Evolutionary conservation across 2,797 vertebrate genomes (phyloP).

Genomic region (Tokudaia muenninki): DNA sequence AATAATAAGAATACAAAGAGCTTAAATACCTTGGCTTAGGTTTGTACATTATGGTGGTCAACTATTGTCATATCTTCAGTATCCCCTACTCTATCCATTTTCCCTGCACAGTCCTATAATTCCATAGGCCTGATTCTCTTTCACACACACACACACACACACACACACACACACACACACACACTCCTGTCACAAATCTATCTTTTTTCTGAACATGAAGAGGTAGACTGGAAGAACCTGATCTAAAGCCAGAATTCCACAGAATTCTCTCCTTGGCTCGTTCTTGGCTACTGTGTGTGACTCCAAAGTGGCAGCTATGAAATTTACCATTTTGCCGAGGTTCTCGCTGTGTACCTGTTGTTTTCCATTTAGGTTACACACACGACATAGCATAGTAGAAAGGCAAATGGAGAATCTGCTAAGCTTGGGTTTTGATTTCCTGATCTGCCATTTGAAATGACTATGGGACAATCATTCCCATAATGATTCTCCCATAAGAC

Average conservation of each 20-base stretch:
- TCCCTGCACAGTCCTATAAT: background rate
- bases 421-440: slow-evolving; percentile 15
- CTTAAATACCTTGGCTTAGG: background rate
- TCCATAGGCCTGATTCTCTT: background rate
- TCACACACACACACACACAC: background rate
- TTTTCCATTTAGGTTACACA: background rate
- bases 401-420: background rate
- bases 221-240: background rate
- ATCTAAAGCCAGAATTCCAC: background rate
- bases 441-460: background rate
- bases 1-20: background rate
- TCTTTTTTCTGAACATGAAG: background rate
- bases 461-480: background rate
- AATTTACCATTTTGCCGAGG: background rate
- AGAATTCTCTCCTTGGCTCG: background rate
- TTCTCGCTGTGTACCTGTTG: background rate
- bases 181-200: background rate
- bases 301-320: background rate
- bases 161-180: background rate
- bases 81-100: background rate
- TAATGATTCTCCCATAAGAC: background rate
- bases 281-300: background rate
- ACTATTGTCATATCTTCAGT: background rate
- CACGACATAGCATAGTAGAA: background rate
- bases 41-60: background rate